These are phyloP conservation scores for Calidris pygmaea DNA, from an alignment of 2,113 vertebrate genomes.

Conservation along the genomic window DNA sequence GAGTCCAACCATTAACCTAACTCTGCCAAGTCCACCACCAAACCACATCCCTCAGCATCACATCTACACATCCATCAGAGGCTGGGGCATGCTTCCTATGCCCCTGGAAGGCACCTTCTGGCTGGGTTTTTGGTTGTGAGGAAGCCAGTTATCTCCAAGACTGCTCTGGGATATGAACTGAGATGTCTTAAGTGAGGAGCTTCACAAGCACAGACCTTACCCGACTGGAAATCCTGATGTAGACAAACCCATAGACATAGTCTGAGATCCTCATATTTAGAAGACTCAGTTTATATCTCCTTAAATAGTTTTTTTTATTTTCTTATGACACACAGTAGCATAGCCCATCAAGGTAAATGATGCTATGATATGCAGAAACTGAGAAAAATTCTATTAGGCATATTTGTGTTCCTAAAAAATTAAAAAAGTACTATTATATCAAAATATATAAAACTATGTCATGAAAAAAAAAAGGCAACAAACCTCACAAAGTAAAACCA, in stretches of 20 bases:
- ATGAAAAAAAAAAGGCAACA: accelerated
- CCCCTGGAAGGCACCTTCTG: not conserved
- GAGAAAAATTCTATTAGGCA: not conserved
- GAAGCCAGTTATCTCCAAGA: not conserved
- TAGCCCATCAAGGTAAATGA: not conserved
- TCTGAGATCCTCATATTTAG: not conserved
- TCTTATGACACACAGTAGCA: not conserved
- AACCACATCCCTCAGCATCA: not conserved
- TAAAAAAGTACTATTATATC: not conserved
- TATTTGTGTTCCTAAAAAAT: not conserved
- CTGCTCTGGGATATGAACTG: not conserved
- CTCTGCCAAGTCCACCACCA: not conserved
- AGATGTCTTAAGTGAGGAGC: not conserved
- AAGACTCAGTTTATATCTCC: not conserved
- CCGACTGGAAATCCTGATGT: not conserved
- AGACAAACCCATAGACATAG: not conserved
- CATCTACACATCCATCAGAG: not conserved
- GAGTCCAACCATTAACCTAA: not conserved
- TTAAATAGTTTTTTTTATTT: not conserved
- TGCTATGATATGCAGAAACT: not conserved
- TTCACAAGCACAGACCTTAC: not conserved
- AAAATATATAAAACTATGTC: not conserved
- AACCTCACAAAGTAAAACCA: not conserved
- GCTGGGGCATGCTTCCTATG: accelerated
- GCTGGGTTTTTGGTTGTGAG: not conserved